Conservation (phyloP, 2,888 invertebrate genomes). For the Leucania comma region DNA sequence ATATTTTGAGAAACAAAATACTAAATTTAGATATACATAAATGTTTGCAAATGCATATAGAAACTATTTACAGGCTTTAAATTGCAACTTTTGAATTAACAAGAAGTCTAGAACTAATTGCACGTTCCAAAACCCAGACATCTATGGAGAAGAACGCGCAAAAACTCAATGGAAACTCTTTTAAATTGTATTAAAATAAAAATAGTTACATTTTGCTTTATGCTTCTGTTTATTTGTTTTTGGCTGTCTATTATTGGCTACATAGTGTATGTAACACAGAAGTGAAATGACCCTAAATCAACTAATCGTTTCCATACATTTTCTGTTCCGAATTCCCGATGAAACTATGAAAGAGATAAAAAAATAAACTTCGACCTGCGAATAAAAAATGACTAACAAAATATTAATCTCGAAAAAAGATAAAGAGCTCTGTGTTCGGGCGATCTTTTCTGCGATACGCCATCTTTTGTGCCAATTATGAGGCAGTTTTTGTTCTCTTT, state of each 20-base stretch:
- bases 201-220: too few species aligned
- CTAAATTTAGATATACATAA: too few species aligned
- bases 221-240: too few species aligned
- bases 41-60: too few species aligned
- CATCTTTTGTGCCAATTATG: constrained; percentile 90
- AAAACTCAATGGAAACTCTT: too few species aligned
- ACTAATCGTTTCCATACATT: constrained; percentile 67
- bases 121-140: too few species aligned
- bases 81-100: too few species aligned
- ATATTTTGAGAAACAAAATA: neutral
- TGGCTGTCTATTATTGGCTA: too few species aligned
- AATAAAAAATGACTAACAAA: constrained; percentile 83
- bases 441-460: constrained; percentile 82
- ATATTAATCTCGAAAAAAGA: constrained; percentile 85
- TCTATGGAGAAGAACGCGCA: too few species aligned
- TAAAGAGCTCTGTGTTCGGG: constrained; percentile 80
- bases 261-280: neutral
- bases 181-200: too few species aligned
- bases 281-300: neutral
- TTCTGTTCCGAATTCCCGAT: constrained; percentile 68
- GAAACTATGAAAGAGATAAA: constrained; percentile 81
- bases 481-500: constrained; percentile 73
- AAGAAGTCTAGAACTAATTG: too few species aligned
- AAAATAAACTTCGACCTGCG: constrained; percentile 75
- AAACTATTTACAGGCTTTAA: too few species aligned